These are phyloP conservation scores for Trachelus iudaicus DNA, from an alignment of 2,888 invertebrate genomes.

Conservation along the genomic window DNA sequence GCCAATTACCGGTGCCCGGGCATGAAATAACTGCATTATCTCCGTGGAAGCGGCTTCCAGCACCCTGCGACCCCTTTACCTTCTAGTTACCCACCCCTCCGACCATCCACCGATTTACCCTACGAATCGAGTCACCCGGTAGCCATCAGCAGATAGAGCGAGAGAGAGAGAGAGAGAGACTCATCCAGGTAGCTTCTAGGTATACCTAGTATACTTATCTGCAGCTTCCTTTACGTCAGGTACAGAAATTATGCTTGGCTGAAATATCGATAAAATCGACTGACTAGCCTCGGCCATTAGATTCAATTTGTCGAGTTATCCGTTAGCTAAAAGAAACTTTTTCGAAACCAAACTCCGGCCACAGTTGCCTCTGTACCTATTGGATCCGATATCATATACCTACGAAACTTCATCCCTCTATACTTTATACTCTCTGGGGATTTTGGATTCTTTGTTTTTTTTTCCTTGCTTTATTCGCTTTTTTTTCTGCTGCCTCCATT, in stretches of 20 bases:
- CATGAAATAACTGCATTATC: conserved; percentile 64
- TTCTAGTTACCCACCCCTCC: conserved; percentile 42
- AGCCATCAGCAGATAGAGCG: conserved; percentile 25
- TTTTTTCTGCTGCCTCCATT: background rate
- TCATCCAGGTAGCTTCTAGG: background rate
- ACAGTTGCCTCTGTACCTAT: background rate
- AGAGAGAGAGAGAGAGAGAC: conserved; percentile 19
- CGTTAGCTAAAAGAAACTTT: conserved; percentile 49
- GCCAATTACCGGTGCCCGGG: conserved; percentile 63
- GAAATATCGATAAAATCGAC: conserved; percentile 58
- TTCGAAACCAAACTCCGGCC: background rate
- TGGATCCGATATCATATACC: background rate
- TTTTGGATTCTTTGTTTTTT: background rate
- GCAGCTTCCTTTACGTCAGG: background rate
- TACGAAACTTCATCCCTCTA: background rate
- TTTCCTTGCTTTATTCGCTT: background rate
- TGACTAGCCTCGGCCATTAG: conserved; percentile 49
- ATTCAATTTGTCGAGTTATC: conserved; percentile 58
- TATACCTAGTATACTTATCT: background rate
- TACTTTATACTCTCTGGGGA: background rate
- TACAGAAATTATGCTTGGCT: conserved; percentile 49
- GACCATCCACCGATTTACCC: conserved; percentile 39
- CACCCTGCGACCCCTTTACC: conserved; percentile 32
- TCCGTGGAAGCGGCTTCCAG: conserved; percentile 57
- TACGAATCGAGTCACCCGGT: conserved; percentile 10